These are phyloP conservation scores for Meganola albula DNA, from an alignment of 2,888 invertebrate species.

Conservation along the genomic window DNA sequence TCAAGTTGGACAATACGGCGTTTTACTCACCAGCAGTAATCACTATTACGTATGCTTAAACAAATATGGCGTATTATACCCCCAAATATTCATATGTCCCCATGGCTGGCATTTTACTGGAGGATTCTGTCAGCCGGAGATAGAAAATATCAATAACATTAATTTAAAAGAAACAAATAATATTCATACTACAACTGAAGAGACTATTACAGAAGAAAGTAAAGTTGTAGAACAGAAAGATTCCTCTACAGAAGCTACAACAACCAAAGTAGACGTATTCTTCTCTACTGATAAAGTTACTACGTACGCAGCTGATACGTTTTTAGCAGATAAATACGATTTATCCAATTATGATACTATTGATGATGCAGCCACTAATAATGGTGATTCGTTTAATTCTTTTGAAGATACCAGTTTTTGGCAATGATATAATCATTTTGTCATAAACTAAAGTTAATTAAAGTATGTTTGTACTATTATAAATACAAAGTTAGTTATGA, in stretches of 20 bases:
- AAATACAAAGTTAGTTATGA: too few species aligned
- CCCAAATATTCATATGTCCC: constrained; percentile 66
- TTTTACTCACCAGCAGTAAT: constrained; percentile 45
- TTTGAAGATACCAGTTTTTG: constrained; percentile 38
- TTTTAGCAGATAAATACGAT: constrained; percentile 64
- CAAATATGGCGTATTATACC: constrained; percentile 40
- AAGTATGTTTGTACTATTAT: too few species aligned
- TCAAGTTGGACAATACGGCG: constrained; percentile 50
- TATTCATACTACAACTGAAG: not conserved
- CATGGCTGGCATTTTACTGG: constrained; percentile 63
- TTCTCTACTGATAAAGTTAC: constrained; percentile 57
- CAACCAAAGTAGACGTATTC: constrained; percentile 39
- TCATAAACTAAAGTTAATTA: too few species aligned
- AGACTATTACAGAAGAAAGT: constrained; percentile 13
- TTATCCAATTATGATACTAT: constrained; percentile 50
- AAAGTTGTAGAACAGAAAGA: not conserved
- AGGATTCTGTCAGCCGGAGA: constrained; percentile 54
- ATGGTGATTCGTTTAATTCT: constrained; percentile 42
- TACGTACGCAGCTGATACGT: constrained; percentile 54
- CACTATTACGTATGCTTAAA: constrained; percentile 64
- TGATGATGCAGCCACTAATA: constrained; percentile 36
- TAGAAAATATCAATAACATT: constrained; percentile 18
- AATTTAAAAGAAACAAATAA: constrained; percentile 4
- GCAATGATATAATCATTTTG: constrained; percentile 14
- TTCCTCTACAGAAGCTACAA: constrained; percentile 13